Percentiles rank a stretch among this genome's conserved stretches.
phyloP scores from a whole-genome alignment of 1,140 invertebrate genomes.

The Plectus sambesii region DNA sequence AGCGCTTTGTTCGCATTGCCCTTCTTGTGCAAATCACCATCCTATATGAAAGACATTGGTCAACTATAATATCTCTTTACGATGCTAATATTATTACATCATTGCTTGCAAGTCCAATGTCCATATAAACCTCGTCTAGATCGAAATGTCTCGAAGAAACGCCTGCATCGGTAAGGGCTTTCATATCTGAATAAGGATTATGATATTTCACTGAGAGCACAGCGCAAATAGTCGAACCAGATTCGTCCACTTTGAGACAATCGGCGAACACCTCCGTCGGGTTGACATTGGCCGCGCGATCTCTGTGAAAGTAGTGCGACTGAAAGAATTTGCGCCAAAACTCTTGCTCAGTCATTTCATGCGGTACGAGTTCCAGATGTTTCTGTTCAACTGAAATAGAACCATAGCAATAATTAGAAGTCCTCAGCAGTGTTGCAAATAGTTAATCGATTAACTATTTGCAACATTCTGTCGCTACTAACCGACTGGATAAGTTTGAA shows the following conservation, averaged over 20 bases:
- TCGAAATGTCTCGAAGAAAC: conserved; percentile 19
- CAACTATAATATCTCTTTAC: too few species aligned
- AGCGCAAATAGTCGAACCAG: conserved; percentile 19
- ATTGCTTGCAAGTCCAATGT: conserved; percentile 19
- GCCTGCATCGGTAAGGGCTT: conserved; percentile 8
- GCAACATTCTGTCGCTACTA: conserved; percentile 17
- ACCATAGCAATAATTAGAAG: conserved; percentile 1
- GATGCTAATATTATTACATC: too few species aligned
- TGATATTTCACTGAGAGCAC: conserved; percentile 14
- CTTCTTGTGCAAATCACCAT: conserved; percentile 3
- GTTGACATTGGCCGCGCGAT: conserved; percentile 53
- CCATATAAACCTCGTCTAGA: conserved; percentile 20
- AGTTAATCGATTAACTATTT: conserved; percentile 3
- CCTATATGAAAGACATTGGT: conserved; percentile 7
- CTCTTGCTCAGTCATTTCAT: conserved; percentile 82
- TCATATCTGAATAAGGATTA: conserved; percentile 16
- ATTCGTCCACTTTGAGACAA: conserved; percentile 32
- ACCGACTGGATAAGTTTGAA: conserved; percentile 91
- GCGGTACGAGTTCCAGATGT: conserved; percentile 87
- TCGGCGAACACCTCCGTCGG: conserved; percentile 31
- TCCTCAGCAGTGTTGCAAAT: background rate
- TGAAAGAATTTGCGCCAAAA: conserved; percentile 99
- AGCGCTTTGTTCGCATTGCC: conserved; percentile 15
- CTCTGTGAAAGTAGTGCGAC: conserved; percentile 97
- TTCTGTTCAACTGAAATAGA: conserved; percentile 68